Evolutionary conservation across 2,888 invertebrate genomes (phyloP).

Genomic region (Chydorus sphaericus): DNA sequence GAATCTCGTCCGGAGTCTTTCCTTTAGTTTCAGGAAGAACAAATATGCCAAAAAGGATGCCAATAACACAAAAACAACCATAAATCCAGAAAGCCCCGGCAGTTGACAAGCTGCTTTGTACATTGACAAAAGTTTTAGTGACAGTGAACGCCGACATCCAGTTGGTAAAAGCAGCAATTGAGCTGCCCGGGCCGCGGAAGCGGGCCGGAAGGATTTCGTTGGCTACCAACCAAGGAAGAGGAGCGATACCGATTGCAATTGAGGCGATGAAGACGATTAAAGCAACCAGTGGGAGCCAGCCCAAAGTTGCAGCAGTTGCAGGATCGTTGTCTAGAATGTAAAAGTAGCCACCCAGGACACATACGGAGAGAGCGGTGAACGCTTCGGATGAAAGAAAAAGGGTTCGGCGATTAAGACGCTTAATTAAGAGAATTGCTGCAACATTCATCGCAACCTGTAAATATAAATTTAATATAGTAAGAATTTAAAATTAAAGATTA

Average conservation of each 20-base stretch:
- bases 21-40: constrained; percentile 75
- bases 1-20: constrained; percentile 60
- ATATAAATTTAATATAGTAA: neutral
- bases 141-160: constrained; percentile 53
- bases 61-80: constrained; percentile 45
- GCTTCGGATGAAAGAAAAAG: constrained; percentile 59
- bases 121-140: constrained; percentile 30
- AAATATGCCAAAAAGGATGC: constrained; percentile 53
- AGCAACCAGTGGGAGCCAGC: constrained; percentile 56
- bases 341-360: constrained; percentile 57
- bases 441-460: neutral
- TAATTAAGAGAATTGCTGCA: constrained; percentile 25
- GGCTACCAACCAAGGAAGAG: constrained; percentile 73
- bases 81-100: constrained; percentile 65
- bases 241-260: constrained; percentile 67
- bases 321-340: constrained; percentile 32
- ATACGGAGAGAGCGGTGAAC: constrained; percentile 52
- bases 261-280: constrained; percentile 61
- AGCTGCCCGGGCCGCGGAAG: constrained; percentile 54
- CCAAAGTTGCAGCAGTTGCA: constrained; percentile 29
- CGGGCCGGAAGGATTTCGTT: constrained; percentile 59
- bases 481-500: no score
- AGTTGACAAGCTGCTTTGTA: constrained; percentile 42
- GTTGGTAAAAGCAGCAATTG: constrained; percentile 56
- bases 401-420: constrained; percentile 62